phyloP scores from a whole-genome alignment of 2,113 vertebrate genomes.

The Gila orcuttii region DNA sequence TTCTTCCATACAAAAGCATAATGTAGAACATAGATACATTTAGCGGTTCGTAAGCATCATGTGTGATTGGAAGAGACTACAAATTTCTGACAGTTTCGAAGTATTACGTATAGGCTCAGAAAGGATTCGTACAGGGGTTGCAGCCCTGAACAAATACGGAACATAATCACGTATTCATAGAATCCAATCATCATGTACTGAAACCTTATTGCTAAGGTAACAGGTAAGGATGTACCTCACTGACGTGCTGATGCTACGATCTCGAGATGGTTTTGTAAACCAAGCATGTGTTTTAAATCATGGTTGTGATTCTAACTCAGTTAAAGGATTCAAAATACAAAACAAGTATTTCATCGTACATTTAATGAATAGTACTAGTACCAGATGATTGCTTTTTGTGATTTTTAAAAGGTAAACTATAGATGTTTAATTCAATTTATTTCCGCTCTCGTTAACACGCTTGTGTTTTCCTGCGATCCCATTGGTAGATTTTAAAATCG shows the following conservation, averaged over 20 bases:
- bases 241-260: rapidly evolving
- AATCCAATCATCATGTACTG: slow-evolving; percentile 56
- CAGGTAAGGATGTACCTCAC: slow-evolving; percentile 54
- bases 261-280: not conserved
- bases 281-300: not conserved
- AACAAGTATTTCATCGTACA: not conserved
- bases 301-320: not conserved
- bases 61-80: no score
- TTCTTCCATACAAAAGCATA: no score
- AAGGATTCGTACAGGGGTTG: slow-evolving; percentile 42
- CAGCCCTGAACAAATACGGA: not conserved
- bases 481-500: slow-evolving; percentile 28
- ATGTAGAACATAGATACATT: no score
- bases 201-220: slow-evolving; percentile 48
- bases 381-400: not conserved
- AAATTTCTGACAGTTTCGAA: no score
- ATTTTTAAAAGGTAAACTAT: not conserved
- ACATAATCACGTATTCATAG: slow-evolving; percentile 51
- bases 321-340: not conserved
- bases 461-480: not conserved
- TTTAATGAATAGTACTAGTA: no score
- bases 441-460: not conserved
- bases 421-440: not conserved
- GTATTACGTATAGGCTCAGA: no score
- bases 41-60: no score